These are phyloP conservation scores for Neosalanx taihuensis DNA, from an alignment of 2,797 vertebrate genomes.

Conservation along the genomic window DNA sequence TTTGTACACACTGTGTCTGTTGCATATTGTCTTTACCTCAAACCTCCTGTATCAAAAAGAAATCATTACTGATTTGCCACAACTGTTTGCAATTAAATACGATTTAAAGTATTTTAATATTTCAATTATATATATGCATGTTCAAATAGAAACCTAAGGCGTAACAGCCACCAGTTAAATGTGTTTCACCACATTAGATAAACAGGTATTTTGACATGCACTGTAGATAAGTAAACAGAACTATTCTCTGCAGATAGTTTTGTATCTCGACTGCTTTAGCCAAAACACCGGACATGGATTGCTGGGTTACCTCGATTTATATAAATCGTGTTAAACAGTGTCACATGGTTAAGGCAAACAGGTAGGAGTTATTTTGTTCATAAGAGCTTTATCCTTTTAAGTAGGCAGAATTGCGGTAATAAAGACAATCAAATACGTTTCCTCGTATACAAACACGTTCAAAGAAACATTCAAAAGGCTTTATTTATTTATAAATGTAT, in stretches of 20 bases:
- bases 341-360: neutral
- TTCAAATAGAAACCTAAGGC: neutral
- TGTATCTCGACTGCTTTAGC: neutral
- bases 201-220: neutral
- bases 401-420: neutral
- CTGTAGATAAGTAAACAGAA: neutral
- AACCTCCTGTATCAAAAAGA: slow-evolving; percentile 26
- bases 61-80: slow-evolving; percentile 43
- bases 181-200: neutral
- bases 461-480: neutral
- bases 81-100: slow-evolving; percentile 51
- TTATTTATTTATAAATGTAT: neutral
- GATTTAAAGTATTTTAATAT: slow-evolving; percentile 30
- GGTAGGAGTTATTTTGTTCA: neutral
- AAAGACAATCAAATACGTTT: neutral
- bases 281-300: neutral
- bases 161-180: neutral
- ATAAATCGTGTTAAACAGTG: neutral
- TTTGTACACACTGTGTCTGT: slow-evolving; percentile 51
- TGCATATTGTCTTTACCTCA: slow-evolving; percentile 28
- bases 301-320: neutral
- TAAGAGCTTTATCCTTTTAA: neutral
- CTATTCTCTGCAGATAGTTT: neutral
- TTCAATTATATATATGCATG: neutral
- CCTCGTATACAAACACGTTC: neutral